Conservation (phyloP, 92 coral and sea anemone genomes). For the Phenganax marumi region DNA sequence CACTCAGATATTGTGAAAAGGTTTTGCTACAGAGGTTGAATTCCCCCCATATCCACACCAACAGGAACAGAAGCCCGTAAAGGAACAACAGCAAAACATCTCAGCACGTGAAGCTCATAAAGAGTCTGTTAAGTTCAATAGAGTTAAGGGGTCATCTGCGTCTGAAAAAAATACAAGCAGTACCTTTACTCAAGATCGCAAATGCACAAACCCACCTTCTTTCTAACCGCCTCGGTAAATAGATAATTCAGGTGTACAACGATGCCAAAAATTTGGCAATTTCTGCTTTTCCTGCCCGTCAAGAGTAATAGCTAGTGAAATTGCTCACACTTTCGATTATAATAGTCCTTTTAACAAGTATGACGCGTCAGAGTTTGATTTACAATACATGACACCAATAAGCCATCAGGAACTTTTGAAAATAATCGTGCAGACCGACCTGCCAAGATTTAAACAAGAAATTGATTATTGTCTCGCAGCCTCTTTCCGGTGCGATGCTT, state of each 20-base stretch:
- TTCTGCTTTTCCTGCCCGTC: slow-evolving; percentile 27
- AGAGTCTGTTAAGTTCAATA: neutral
- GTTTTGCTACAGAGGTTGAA: slow-evolving; percentile 30
- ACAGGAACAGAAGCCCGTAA: slow-evolving; percentile 34
- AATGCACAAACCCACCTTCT: slow-evolving; percentile 25
- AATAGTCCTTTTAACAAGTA: slow-evolving; percentile 15
- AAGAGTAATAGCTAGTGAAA: slow-evolving; percentile 27
- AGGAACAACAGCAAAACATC: slow-evolving; percentile 18
- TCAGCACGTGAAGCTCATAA: slow-evolving; percentile 30
- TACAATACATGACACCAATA: slow-evolving; percentile 29
- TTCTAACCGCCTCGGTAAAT: slow-evolving; percentile 17
- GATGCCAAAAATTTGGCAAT: slow-evolving; percentile 21
- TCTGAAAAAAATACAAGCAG: slow-evolving; percentile 23
- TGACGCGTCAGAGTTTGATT: slow-evolving; percentile 16
- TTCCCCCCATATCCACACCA: slow-evolving; percentile 28
- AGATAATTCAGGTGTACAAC: slow-evolving; percentile 31
- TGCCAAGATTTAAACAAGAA: slow-evolving; percentile 26
- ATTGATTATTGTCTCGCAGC: slow-evolving; percentile 27
- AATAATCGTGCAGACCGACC: slow-evolving; percentile 25
- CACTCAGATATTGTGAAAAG: slow-evolving; percentile 24
- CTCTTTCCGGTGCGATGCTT: slow-evolving; percentile 35
- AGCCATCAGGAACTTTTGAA: slow-evolving; percentile 29
- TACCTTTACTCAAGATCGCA: slow-evolving; percentile 16
- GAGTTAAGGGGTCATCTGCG: slow-evolving; percentile 21
- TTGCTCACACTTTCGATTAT: slow-evolving; percentile 19